Conservation (phyloP, 2,888 invertebrate genomes). For the Tolmerus cingulatus region DNA sequence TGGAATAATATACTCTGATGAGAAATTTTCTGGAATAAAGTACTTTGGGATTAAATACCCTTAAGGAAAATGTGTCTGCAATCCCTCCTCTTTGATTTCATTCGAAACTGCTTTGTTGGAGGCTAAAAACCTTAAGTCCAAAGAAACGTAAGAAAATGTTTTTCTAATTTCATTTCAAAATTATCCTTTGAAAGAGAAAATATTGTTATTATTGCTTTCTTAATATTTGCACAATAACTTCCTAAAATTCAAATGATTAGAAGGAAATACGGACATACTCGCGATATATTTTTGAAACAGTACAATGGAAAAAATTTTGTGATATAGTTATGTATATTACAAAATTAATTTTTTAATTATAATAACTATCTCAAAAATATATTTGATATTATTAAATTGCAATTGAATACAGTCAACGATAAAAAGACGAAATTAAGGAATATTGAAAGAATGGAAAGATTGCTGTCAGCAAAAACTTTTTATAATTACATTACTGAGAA, state of each 20-base stretch:
- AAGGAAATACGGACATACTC: not conserved
- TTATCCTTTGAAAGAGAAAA: not conserved
- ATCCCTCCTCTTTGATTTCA: not conserved
- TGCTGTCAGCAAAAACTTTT: no score
- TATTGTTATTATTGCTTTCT: not conserved
- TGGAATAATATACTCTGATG: not conserved
- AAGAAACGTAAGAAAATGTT: not conserved
- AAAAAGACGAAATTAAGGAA: no score
- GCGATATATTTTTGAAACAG: not conserved
- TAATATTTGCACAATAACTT: not conserved
- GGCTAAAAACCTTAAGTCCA: not conserved
- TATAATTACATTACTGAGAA: no score
- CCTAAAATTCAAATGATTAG: not conserved
- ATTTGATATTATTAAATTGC: no score
- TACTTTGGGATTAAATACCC: not conserved
- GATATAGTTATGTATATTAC: no score
- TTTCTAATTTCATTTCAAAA: not conserved
- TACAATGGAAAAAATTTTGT: not conserved
- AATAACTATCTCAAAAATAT: no score
- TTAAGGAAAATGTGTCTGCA: not conserved
- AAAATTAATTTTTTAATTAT: no score
- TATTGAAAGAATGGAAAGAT: no score
- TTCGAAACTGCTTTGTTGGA: not conserved
- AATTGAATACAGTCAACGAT: no score
- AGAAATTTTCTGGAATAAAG: not conserved